Conservation (phyloP, 2,797 vertebrate species). For the Saxicola maurus region DNA sequence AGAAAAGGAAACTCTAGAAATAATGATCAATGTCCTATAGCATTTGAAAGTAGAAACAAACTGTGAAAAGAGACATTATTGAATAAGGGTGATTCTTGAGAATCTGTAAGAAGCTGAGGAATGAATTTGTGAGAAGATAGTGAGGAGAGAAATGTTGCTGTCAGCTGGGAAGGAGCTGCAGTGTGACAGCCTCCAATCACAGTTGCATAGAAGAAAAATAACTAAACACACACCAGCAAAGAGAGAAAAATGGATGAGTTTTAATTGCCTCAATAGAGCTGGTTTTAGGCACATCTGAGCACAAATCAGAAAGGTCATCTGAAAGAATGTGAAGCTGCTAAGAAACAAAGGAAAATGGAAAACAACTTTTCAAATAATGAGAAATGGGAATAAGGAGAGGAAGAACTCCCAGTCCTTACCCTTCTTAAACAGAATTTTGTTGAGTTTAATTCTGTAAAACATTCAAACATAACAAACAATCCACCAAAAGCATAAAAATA, state of each 20-base stretch:
- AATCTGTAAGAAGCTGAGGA: neutral
- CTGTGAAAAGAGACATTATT: neutral
- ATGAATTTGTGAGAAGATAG: neutral
- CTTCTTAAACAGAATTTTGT: neutral
- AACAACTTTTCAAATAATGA: constrained; percentile 25
- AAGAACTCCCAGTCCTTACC: neutral
- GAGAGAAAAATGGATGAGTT: neutral
- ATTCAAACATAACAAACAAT: constrained; percentile 20
- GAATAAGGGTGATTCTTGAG: neutral
- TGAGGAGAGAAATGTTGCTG: neutral
- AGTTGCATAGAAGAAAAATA: neutral
- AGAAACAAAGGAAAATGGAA: neutral
- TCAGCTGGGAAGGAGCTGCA: neutral
- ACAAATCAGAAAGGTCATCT: constrained; percentile 14
- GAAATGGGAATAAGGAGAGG: neutral
- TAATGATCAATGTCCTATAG: neutral
- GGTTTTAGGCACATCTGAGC: neutral
- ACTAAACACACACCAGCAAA: neutral
- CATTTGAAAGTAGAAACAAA: neutral
- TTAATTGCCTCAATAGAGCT: neutral
- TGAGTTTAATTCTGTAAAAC: neutral
- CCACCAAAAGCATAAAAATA: constrained; percentile 2
- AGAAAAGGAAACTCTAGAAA: neutral
- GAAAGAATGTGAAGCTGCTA: constrained; percentile 14
- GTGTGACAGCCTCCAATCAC: neutral